Evolutionary conservation across 2,797 vertebrate species (phyloP).

Genomic region (Danio tinwini): DNA sequence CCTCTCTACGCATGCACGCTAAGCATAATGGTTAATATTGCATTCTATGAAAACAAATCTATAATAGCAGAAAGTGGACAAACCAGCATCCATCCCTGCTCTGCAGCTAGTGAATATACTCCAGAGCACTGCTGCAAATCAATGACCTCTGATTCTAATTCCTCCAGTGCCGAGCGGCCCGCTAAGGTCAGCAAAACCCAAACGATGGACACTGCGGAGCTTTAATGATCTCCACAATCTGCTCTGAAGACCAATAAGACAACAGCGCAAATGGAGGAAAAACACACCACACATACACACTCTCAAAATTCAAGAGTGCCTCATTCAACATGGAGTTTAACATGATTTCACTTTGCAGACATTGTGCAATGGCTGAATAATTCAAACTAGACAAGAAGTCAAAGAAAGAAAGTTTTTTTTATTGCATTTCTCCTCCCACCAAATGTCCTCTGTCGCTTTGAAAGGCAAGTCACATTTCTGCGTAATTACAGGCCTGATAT

Average conservation of each 20-base stretch:
- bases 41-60: too few relatives aligned
- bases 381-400: slow-evolving; percentile 19
- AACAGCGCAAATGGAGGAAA: background rate
- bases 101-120: slow-evolving; percentile 1
- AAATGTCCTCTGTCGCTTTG: slow-evolving; percentile 22
- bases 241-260: slow-evolving; percentile 14
- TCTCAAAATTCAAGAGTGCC: background rate
- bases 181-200: slow-evolving; percentile 39
- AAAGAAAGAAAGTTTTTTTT: slow-evolving; percentile 41
- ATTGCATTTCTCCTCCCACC: slow-evolving; percentile 26
- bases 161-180: background rate
- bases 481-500: slow-evolving; percentile 55
- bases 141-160: slow-evolving; percentile 28
- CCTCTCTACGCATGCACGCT: too few relatives aligned
- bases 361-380: slow-evolving; percentile 8
- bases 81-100: background rate
- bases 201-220: slow-evolving; percentile 11
- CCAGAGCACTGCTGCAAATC: slow-evolving; percentile 18
- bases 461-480: slow-evolving; percentile 50
- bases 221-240: slow-evolving; percentile 34
- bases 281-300: background rate
- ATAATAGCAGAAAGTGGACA: background rate
- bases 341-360: background rate
- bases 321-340: background rate
- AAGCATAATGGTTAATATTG: too few relatives aligned